Percentiles rank a stretch among this genome's conserved stretches.
phyloP scores from a whole-genome alignment of 35 echinoderm and acorn worm genomes.

The Anneissia japonica region DNA sequence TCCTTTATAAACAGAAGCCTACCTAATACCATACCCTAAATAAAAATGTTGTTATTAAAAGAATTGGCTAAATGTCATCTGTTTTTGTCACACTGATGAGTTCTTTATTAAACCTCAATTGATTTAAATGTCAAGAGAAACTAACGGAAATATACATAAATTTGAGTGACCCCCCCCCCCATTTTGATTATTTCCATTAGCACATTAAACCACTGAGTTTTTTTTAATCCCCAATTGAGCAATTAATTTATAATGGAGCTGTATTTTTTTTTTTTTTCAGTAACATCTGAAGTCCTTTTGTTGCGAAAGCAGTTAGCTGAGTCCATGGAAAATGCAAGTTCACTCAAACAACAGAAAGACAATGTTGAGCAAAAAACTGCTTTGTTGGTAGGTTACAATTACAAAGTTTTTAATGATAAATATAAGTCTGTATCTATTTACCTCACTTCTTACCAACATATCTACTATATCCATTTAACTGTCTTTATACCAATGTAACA shows the following conservation, averaged over 20 bases:
- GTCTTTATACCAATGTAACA: neutral
- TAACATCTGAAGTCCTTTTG: slow-evolving; percentile 71
- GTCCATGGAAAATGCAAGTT: slow-evolving; percentile 46
- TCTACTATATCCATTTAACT: neutral
- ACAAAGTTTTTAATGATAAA: neutral
- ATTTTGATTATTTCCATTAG: no score
- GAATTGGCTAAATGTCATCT: no score
- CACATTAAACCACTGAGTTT: neutral
- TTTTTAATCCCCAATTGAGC: neutral
- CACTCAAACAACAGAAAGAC: slow-evolving; percentile 75
- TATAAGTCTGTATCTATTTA: neutral
- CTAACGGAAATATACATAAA: no score
- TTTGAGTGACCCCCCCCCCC: no score
- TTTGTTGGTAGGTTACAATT: slow-evolving; percentile 47
- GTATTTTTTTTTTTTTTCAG: slow-evolving; percentile 32
- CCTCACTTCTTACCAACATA: neutral
- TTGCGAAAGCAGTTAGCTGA: slow-evolving; percentile 68
- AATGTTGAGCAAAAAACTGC: slow-evolving; percentile 96
- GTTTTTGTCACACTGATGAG: no score
- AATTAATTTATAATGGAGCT: neutral
- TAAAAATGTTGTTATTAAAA: no score
- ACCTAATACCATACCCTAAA: no score
- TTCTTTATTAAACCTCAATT: no score
- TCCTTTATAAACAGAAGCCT: no score
- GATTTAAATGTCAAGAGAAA: no score